These are phyloP conservation scores for Zaprionus taronus DNA, from an alignment of 1,140 invertebrate genomes.

Conservation along the genomic window DNA sequence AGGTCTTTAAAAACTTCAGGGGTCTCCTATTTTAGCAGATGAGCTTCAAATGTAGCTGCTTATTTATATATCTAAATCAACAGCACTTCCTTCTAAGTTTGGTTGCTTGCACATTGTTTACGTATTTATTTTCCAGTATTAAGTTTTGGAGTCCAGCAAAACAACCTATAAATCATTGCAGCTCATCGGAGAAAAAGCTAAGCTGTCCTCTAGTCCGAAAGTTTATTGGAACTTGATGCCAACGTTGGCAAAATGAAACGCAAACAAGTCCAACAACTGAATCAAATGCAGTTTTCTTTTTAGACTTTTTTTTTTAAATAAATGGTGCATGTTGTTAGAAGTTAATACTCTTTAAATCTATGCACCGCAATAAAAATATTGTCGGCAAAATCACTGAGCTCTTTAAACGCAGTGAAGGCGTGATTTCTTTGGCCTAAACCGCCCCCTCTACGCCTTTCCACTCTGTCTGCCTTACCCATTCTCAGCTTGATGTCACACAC, in stretches of 20 bases:
- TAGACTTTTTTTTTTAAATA: no score
- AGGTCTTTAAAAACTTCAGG: neutral
- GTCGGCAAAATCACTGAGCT: no score
- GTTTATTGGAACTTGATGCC: conserved; percentile 9
- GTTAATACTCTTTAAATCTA: no score
- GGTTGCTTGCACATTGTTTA: neutral
- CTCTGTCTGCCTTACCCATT: neutral
- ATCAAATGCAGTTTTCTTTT: neutral
- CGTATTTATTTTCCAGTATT: conserved; percentile 8
- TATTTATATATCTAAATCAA: neutral
- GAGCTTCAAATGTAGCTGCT: neutral
- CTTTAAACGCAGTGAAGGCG: neutral
- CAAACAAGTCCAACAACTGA: conserved; percentile 2
- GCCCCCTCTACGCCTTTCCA: neutral
- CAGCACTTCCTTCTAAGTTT: neutral
- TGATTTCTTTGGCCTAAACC: neutral
- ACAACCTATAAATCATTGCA: conserved; percentile 27
- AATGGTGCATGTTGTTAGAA: no score
- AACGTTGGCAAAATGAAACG: conserved; percentile 22
- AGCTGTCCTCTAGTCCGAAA: conserved; percentile 10
- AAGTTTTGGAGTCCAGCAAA: conserved; percentile 10
- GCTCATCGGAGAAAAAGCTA: conserved; percentile 2
- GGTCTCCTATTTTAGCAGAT: neutral
- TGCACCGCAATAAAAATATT: no score
- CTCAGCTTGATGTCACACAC: neutral